Percentiles rank a stretch among this genome's conserved stretches.
phyloP scores from a whole-genome alignment of 2,797 vertebrate genomes.

The Silurus lanzhouensis region DNA sequence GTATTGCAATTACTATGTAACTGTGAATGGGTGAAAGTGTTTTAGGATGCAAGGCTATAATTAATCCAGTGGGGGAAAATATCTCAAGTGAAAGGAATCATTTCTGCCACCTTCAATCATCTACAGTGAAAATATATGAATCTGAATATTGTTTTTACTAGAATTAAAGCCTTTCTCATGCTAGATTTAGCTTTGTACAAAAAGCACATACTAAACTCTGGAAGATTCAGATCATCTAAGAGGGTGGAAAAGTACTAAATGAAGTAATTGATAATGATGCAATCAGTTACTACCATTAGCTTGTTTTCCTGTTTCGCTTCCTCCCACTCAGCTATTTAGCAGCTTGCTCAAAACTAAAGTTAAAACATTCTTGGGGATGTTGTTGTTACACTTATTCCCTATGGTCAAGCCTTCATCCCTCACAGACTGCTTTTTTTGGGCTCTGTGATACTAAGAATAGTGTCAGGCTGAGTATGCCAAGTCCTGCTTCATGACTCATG shows the following conservation, averaged over 20 bases:
- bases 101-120: not conserved
- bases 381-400: not conserved
- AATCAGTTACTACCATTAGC: not conserved
- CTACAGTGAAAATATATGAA: not conserved
- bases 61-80: not conserved
- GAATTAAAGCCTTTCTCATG: not conserved
- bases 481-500: conserved; percentile 65
- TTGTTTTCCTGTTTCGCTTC: not conserved
- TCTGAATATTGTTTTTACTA: not conserved
- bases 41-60: not conserved
- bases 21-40: not conserved
- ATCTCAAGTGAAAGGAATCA: not conserved
- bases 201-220: not conserved
- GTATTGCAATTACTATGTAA: not conserved
- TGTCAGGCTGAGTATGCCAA: conserved; percentile 40
- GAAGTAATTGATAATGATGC: too few species aligned
- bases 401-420: not conserved
- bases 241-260: not conserved
- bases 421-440: not conserved
- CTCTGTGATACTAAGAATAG: conserved; percentile 15
- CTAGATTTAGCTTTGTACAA: not conserved
- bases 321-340: not conserved
- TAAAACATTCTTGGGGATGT: not conserved
- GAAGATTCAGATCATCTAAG: not conserved
- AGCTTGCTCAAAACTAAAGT: not conserved